Evolutionary conservation across 2,888 invertebrate genomes (phyloP), one percentile per base, ranked within the genome.

Genomic region (Hedychridium roseum): DNA sequence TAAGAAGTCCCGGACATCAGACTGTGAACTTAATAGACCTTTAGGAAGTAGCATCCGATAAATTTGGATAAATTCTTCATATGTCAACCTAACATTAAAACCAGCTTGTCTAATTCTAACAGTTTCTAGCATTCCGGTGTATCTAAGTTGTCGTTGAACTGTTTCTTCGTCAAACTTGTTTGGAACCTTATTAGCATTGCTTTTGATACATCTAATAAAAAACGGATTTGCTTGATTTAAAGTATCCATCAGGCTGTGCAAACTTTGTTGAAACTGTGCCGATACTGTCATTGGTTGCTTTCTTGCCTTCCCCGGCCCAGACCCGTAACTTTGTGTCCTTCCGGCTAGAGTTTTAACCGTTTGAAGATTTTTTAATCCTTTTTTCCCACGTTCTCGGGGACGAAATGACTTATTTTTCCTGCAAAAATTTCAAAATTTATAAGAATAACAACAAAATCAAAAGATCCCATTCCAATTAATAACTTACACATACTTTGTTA

Each of bases 111-210:
- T 83, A 56, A 97, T 97, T 64, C 95, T 83, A 9, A 97, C 97
- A 0, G 97, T 97, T 76, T 97, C 97, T 68, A 97, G 75, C 97
- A 97, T 97, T 52, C 97, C 97, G 0, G 97, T 97, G 80, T 97
- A 97, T 6, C 96, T 84, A 48, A 97, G 82, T 76, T 93, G 91
- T 39, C 95, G 83, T 69, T 95, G 90, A 5, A 97, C 95, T 0
- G 95, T 92, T 54, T 93, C 92, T 68, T 96, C 93, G 78, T 96
- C 94, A 80, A 97, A 97, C 60, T 89, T 88, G 76, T 94, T 94
- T 0, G 97, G 89, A 54, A 92, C 88, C 84, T 97, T 97, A 61
- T 93, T 91, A 49, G 90, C 88, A 79, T 97, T 97, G 42, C 95
- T 95, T 81, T 97, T 97, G 76, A 97, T 97, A 79, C 97, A 97